Conservation (phyloP, 2,797 vertebrate species). For the Phalloptychus januarius region DNA sequence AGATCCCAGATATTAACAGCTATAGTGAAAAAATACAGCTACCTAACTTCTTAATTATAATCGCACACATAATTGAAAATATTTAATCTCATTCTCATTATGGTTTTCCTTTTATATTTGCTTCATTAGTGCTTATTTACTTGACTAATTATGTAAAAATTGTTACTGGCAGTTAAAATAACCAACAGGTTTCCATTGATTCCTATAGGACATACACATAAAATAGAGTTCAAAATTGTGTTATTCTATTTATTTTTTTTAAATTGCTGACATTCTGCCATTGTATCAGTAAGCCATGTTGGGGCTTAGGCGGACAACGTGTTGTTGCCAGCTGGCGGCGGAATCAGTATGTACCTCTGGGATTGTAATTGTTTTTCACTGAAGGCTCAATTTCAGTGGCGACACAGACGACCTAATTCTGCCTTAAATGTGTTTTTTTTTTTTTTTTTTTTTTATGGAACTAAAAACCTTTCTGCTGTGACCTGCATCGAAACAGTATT, state of each 20-base stretch:
- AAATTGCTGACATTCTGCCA: neutral
- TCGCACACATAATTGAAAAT: conserved; percentile 1
- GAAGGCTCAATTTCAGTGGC: conserved; percentile 48
- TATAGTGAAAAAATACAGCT: neutral
- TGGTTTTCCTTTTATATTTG: neutral
- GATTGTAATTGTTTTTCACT: conserved; percentile 54
- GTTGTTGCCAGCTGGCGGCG: conserved; percentile 50
- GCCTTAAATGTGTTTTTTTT: conserved; percentile 18
- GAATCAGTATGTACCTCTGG: conserved; percentile 27
- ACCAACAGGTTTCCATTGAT: conserved; percentile 1
- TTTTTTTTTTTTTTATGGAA: conserved; percentile 11
- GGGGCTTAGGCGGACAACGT: conserved; percentile 23
- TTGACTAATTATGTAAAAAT: conserved; percentile 6
- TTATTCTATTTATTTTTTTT: neutral
- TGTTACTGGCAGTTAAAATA: neutral
- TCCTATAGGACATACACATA: neutral
- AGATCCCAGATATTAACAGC: conserved; percentile 5
- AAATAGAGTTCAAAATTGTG: conserved; percentile 1
- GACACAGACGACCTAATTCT: conserved; percentile 44
- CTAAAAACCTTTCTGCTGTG: conserved; percentile 18
- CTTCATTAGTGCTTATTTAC: neutral
- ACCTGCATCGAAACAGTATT: conserved; percentile 6
- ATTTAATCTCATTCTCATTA: neutral
- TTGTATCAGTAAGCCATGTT: conserved; percentile 20
- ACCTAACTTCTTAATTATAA: neutral